Evolutionary conservation across 2,113 vertebrate genomes (phyloP).

Genomic region (Leucosticte australis): DNA sequence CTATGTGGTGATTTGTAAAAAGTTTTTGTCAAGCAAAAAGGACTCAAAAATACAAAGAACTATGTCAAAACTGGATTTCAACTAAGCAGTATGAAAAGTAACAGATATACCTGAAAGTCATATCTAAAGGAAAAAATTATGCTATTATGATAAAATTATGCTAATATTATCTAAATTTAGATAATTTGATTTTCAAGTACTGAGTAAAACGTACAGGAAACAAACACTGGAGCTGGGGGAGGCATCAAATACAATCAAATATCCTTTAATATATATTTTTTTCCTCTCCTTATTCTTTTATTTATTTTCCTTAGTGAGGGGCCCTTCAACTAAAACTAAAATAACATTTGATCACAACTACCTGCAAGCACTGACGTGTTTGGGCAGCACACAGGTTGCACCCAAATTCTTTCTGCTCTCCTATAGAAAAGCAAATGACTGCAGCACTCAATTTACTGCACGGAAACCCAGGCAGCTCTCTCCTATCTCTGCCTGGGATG

Average conservation of each 20-base stretch:
- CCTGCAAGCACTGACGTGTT: accelerated
- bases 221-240: not conserved
- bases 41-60: not conserved
- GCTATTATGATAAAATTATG: too few species aligned
- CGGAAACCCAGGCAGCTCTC: not conserved
- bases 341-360: not conserved
- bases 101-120: not conserved
- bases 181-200: not conserved
- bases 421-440: not conserved
- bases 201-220: not conserved
- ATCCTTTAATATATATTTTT: not conserved
- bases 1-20: not conserved
- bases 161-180: not conserved
- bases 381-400: not conserved
- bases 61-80: not conserved
- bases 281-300: not conserved
- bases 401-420: not conserved
- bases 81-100: not conserved
- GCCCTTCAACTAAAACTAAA: not conserved
- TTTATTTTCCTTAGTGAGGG: not conserved
- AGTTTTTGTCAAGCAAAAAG: not conserved
- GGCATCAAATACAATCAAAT: not conserved
- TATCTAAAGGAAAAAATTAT: not conserved
- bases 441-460: not conserved
- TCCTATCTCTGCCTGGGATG: not conserved